Percentiles rank a stretch among this genome's conserved stretches.
Evolutionary conservation across 1,140 invertebrate genomes (phyloP).

Genomic region (Dermatophagoides farinae): DNA sequence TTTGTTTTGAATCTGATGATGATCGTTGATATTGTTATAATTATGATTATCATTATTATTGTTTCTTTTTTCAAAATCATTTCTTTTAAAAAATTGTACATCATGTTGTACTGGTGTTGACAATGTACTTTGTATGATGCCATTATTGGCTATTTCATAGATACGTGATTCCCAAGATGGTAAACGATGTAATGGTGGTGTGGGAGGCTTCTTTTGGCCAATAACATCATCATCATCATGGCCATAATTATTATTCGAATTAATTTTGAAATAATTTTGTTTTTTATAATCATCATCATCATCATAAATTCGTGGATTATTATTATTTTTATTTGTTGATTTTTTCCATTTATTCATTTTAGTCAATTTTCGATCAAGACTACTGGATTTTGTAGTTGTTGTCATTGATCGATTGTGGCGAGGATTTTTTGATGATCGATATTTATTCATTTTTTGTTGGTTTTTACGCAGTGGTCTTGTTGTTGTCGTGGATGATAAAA

Average conservation of each 20-base stretch:
- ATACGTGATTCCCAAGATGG: slow-evolving; percentile 57
- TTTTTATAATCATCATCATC: slow-evolving; percentile 8
- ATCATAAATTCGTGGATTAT: too few species aligned
- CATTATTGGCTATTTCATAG: slow-evolving; percentile 34
- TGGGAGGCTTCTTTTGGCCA: slow-evolving; percentile 36
- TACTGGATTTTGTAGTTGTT: slow-evolving; percentile 19
- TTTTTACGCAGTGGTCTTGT: too few species aligned
- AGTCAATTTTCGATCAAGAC: slow-evolving; percentile 18
- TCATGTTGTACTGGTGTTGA: slow-evolving; percentile 4
- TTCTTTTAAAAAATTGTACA: background rate
- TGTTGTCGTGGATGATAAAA: too few species aligned
- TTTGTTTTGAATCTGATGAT: background rate
- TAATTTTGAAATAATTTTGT: slow-evolving; percentile 36
- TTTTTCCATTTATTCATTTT: slow-evolving; percentile 11
- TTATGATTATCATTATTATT: background rate
- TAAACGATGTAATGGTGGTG: slow-evolving; percentile 53
- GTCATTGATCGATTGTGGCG: slow-evolving; percentile 26
- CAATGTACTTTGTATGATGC: slow-evolving; percentile 15
- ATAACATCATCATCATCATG: slow-evolving; percentile 24
- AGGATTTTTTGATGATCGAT: too few species aligned
- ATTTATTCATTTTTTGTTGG: too few species aligned
- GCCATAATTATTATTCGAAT: slow-evolving; percentile 18
- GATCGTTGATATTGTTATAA: background rate
- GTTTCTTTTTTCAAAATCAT: slow-evolving; percentile 3
- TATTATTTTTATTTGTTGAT: background rate